Evolutionary conservation across 2,797 vertebrate species (phyloP), one percentile per base, ranked within the genome.

Genomic region (Pipistrellus kuhlii): DNA sequence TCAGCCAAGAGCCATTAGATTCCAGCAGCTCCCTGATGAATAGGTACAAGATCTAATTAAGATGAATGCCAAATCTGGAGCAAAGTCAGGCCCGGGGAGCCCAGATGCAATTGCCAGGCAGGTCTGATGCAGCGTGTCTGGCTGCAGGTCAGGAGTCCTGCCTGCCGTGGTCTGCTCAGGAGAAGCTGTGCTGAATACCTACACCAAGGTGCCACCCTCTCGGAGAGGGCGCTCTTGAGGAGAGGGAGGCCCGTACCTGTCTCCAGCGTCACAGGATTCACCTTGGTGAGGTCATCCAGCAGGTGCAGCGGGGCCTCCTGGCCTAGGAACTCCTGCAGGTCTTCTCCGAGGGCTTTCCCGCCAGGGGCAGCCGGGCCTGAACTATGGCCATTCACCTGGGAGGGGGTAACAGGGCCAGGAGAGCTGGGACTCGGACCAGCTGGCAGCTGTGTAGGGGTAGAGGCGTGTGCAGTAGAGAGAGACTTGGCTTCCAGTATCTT

Each of bases 211-310:
- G 21, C 64, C 8, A n/a, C 6, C 27, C 64, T 77, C 23, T 17
- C 73, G 51, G 72, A 96, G 38, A 55, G 0, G 3, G 27, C 2
- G 38, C 12, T 59, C 51, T 44, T 13, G 44, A 95, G 41, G 20
- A 59, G 25, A 3, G 30, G 77, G 55, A 93, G 41, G 41, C 14
- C 93, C 83, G 53, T 98, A 99, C 99, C 99, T 98, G 99, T 99
- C 72, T 98, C 98, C 73, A 99, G 99, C 0, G 99, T 99, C 86
- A 99, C 99, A 0, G 99, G 99, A 95, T 99, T 99, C 96, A 99
- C 99, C 98, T 99, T 99, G 10, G 99, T 99, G 90, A 99, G 99
- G 97, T 99, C 99, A 66, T 99, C 99, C 30, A 99, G 99, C 41
- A 99, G 98, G 97, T 99, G 98, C 27, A 99, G 98, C 0, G 98